Evolutionary conservation across 2,797 vertebrate species (phyloP), one percentile per base, ranked within the genome.

Genomic region (Glossophaga mutica): DNA sequence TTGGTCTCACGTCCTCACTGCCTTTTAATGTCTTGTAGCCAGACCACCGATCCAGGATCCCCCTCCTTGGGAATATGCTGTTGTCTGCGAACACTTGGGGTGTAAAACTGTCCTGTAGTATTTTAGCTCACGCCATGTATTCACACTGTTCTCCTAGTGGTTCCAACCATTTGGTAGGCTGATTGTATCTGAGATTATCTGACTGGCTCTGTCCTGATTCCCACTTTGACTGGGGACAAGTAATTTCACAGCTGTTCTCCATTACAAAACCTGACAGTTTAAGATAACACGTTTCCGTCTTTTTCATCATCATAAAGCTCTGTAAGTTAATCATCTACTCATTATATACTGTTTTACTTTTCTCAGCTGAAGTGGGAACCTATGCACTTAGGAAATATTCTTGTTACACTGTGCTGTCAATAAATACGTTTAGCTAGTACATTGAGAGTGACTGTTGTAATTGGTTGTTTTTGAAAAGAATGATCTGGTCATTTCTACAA

Each of bases 231-330:
- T 29, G 18, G 26, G 37, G 50, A 21, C 81, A 73, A 76, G 39
- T 52, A 94, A 79, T 90, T 79, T 65, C 71, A 65, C 91, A 48
- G 94, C 57, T 34, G 2, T 48, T 79, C 29, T 86, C 76, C 6
- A 74, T 83, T 87, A 78, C 7, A 42, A 78, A 83, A 78, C 34
- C 18, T 92, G 70, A 87, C 83, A 79, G 83, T 94, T 96, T 83
- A 68, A 90, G 37, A 87, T 37, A 29, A 76, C 62, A 78, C 59
- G 50, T 94, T 91, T 70, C 37, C 37, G 42, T 77, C 52, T 73
- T 71, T 68, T 90, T 62, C 39, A 84, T 52, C 39, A 85, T 16
- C 88, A 44, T 21, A 34, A 92, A 82, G 62, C 34, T 93, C 12
- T 57, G 42, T 21, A 89, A 65, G 11, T 86, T 37, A 92, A 59